Base-by-base conservation (phyloP, 2,113 vertebrate genomes). In the Lophochroa leadbeateri region DNA sequence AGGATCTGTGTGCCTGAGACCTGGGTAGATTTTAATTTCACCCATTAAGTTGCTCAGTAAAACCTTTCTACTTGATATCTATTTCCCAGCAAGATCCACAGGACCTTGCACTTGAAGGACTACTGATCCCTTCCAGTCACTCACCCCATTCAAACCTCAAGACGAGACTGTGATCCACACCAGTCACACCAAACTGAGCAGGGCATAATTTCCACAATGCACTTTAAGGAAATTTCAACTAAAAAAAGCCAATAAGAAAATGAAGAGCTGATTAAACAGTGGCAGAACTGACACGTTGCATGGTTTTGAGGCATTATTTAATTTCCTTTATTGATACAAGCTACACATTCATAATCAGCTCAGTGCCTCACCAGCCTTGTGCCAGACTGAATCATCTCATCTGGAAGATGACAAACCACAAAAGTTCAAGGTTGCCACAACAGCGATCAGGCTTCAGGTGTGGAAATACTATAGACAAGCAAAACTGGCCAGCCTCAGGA, bases 361-460 rank as follows among this genome's bases (percentile, higher is more conserved):
- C 80, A 64, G 90, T 47, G 72, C 69, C 79, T 61, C 49, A 35
- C 69, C 89, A 95, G 91, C 69, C 91, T 84, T 72, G 69, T 92
- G 88, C 69, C 72, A 90, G 88, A 49, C 64, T 33, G 75, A 94
- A 92, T 78, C 64, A 74, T 52, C 81, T 86, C 6, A 92, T 58
- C 55, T 92, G 61, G 61, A 71, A 92, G 50, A 90, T 16, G 68
- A 92, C 55, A 95, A 95, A 41, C 23, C 4, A 2, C 63, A 41
- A 53, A 74, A 89, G 88, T 93, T 94, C 94, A 97, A 96, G 82
- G 94, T 69, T 88, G 84, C n/a, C 65, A 92, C 91, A 83, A 77
- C 67, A 92, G 58, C 39, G 44, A 46, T 57, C 76, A 69, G 64
- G 55, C 23, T 85, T 82, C 21, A 52, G 76, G 60, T 55, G 15